Evolutionary conservation across 92 coral and sea anemone species (phyloP), one percentile per base, ranked within the genome.

Genomic region (Siderastrea radians): DNA sequence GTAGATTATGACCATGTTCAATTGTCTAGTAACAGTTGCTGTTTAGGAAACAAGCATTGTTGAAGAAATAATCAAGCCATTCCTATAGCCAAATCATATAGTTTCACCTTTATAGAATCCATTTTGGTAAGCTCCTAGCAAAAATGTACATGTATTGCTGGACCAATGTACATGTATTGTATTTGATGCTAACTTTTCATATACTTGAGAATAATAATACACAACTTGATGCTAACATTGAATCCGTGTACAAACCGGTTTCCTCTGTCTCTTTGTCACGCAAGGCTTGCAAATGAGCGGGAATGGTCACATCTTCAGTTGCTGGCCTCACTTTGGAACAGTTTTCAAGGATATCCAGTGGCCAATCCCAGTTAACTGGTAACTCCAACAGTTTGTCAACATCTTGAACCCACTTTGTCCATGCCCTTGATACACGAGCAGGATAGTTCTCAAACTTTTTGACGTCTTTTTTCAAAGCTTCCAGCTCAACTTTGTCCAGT

Each of bases 401-500:
- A 6, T 69, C 54, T 14, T 43, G 74, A 3, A 69, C n/a, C 74
- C 74, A 69, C 74, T 69, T 51, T 0, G 74, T 16, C 74, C 74
- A 3, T 69, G 13, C 26, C 19, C 52, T 44, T 69, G 74, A 69
- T 5, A 46, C 52, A 44, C 74, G 2, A 4, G 6, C 74, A 4
- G 74, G 74, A 69, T 69, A 45, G 11, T 69, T 45, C 50, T 69
- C 74, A 26, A 71, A 71, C 80, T 87, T 88, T 71, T 80, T 80
- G 47, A 82, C 16, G 61, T 81, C 86, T 51, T 60, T 73, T 43
- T 15, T 74, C 38, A 88, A 53, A 54, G 81, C 86, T 15, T 52
- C 84, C 46, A 73, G 60, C 58, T 87, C 91, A 19, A 87, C 17
- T 84, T 69, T 79, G n/a, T 45, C 47, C 15, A 87, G 47, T 12